These are phyloP conservation scores for Drosophila kepulauana DNA, from an alignment of 1,140 invertebrate genomes.

Conservation along the genomic window DNA sequence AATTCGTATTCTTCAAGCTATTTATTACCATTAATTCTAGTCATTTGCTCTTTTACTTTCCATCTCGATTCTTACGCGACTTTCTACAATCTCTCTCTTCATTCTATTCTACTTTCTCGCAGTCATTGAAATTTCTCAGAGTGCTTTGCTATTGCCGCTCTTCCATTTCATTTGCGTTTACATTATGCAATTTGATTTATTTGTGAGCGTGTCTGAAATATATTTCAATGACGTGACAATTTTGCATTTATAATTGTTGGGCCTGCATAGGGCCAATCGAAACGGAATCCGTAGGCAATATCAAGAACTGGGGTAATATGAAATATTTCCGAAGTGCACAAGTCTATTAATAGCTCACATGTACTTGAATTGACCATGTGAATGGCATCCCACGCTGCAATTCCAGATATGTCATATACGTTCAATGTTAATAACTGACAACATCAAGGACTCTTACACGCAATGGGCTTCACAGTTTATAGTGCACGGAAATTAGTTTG, in stretches of 20 bases:
- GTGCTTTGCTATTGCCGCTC: background rate
- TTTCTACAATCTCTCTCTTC: slow-evolving; percentile 10
- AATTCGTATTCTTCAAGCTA: background rate
- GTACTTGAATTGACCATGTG: background rate
- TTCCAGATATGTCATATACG: background rate
- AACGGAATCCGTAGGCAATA: slow-evolving; percentile 1
- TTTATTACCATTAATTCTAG: background rate
- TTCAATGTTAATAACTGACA: slow-evolving; percentile 20
- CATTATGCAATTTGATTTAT: slow-evolving; percentile 58
- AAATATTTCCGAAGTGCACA: slow-evolving; percentile 31
- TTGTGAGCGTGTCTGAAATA: slow-evolving; percentile 45
- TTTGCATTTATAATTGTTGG: slow-evolving; percentile 48
- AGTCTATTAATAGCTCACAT: slow-evolving; percentile 31
- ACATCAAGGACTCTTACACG: slow-evolving; percentile 33
- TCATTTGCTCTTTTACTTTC: slow-evolving; percentile 12
- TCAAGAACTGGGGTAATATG: slow-evolving; percentile 12
- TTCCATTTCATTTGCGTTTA: slow-evolving; percentile 3
- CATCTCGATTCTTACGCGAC: background rate
- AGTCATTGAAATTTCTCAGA: background rate
- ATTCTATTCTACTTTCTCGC: slow-evolving; percentile 24
- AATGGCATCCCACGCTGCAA: slow-evolving; percentile 5
- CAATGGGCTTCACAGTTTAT: background rate
- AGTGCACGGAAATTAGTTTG: slow-evolving; percentile 48
- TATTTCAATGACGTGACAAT: slow-evolving; percentile 67
- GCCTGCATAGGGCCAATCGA: background rate